phyloP scores from a whole-genome alignment of 2,113 vertebrate species.

The Struthidea cinerea region DNA sequence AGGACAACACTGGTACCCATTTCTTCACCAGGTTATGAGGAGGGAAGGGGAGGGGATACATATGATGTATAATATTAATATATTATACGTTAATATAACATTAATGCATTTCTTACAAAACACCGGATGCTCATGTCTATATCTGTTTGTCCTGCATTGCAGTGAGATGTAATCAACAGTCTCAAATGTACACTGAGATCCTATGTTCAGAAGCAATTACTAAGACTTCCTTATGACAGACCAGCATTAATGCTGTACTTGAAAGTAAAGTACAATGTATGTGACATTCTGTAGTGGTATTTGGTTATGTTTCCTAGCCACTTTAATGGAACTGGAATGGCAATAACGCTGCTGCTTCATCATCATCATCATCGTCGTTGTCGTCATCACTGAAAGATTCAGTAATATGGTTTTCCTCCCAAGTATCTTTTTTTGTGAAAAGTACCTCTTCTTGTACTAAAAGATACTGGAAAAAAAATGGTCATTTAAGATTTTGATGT shows the following conservation, averaged over 20 bases:
- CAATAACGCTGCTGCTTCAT: not conserved
- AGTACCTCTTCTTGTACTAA: not conserved
- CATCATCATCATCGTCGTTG: not conserved
- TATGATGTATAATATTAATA: too few species aligned
- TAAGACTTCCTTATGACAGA: not conserved
- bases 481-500: not conserved
- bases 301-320: not conserved
- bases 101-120: not conserved
- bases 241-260: not conserved
- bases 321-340: not conserved
- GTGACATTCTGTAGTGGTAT: not conserved
- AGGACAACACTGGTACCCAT: not conserved
- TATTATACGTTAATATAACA: not conserved
- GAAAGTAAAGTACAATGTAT: not conserved
- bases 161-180: not conserved
- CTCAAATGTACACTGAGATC: not conserved
- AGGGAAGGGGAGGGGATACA: too few species aligned
- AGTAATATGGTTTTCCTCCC: not conserved
- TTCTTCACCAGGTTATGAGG: not conserved
- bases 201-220: not conserved
- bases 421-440: not conserved
- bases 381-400: not conserved
- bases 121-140: not conserved
- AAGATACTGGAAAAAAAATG: not conserved
- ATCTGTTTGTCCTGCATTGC: not conserved